Base-by-base conservation (phyloP, 2,113 vertebrate genomes). In the Pachypanchax playfairii region DNA sequence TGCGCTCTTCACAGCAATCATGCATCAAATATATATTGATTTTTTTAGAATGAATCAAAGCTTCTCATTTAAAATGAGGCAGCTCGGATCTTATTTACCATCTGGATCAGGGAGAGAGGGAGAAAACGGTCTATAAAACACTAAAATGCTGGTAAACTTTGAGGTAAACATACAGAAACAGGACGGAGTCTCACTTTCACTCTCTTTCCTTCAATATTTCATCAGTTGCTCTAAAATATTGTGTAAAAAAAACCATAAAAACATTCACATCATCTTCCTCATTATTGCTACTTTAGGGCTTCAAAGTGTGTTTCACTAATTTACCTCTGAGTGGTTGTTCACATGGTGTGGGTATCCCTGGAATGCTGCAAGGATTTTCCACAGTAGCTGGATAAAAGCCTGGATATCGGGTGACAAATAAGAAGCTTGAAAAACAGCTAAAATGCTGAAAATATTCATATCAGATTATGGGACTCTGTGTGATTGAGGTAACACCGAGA, bases 331-430 rank as follows among this genome's bases (percentile, higher is more conserved):
- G 59, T 35, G 73, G 70, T 22, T 46, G 73, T 83, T 78, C 80
- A 82, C 49, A 76, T 85, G 79, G 74, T 79, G 60, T 73, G 85
- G 78, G 76, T 64, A 87, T 85, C 75, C 80, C 63, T 76, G 87
- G 87, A 88, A 88, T 88, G 88, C 58, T 62, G 55, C 31, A 60
- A 42, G 59, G 38, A 73, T 82, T 85, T 83, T 80, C 73, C 79
- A 79, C 55, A 60, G 71, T 63, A 43, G 38, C n/a, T 70, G 46
- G 69, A 36, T 70, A n/a, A 33, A 67, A 24, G 13, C n/a, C 22
- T 10, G 24, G 41, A 74, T 77, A 70, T 75, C 65, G 7, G 26
- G 53, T 79, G 73, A 73, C 71, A 64, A 38, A 54, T 5, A 18
- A 36, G 8, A 43, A 73, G 21, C 53, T 18, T 54, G 33, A 35